Conservation (phyloP, 1,140 invertebrate genomes). For the Microplitis demolitor region DNA sequence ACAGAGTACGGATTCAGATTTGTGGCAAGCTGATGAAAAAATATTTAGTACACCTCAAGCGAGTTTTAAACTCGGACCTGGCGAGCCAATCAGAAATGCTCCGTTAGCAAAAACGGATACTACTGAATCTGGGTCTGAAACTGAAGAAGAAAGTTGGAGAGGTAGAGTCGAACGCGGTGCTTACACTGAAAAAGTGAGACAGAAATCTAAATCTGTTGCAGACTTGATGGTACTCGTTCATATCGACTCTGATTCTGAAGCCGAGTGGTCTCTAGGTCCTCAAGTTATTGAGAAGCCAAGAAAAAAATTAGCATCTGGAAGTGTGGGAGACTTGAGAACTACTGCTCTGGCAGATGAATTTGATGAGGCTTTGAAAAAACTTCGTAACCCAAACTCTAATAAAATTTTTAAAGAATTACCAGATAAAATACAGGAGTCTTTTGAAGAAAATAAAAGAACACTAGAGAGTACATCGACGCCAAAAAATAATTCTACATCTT, state of each 20-base stretch:
- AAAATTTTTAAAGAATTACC: not conserved
- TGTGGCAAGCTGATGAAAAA: constrained; percentile 50
- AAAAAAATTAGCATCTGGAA: constrained; percentile 56
- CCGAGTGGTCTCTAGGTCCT: constrained; percentile 60
- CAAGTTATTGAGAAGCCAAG: constrained; percentile 43
- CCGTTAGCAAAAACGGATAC: constrained; percentile 30
- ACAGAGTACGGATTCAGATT: constrained; percentile 57
- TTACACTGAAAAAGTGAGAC: constrained; percentile 72
- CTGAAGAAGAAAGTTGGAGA: constrained; percentile 72
- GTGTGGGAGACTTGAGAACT: constrained; percentile 65
- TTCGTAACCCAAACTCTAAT: constrained; percentile 47
- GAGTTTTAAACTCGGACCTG: constrained; percentile 52
- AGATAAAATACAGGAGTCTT: not conserved
- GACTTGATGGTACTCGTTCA: constrained; percentile 77
- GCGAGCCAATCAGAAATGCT: constrained; percentile 48
- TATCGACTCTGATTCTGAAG: constrained; percentile 71
- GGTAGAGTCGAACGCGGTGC: constrained; percentile 68
- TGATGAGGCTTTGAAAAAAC: constrained; percentile 63
- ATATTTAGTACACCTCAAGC: constrained; percentile 34
- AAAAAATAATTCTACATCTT: constrained; percentile 27
- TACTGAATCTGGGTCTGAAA: constrained; percentile 66
- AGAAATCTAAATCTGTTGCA: constrained; percentile 75
- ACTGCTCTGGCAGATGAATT: constrained; percentile 63
- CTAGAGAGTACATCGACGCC: constrained; percentile 18
- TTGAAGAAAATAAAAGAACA: not conserved